Base-by-base conservation (phyloP, 2,113 vertebrate species). In the Psettodes erumei region DNA sequence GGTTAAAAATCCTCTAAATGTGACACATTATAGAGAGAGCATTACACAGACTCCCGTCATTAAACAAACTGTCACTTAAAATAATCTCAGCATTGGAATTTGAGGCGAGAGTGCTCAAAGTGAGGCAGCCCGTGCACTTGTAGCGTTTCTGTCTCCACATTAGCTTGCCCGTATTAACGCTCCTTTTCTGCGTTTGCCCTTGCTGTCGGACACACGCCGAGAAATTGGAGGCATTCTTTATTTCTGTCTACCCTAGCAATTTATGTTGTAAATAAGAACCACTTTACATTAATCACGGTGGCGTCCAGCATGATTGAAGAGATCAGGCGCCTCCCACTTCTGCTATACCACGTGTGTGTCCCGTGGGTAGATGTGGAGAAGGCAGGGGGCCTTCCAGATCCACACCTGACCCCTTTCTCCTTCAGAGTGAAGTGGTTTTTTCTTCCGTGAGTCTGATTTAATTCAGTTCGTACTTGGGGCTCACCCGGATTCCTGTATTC, bases 381-480 rank as follows among this genome's bases (percentile, higher is more conserved):
- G 62, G 42, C 45, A 10, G 8, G 65, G 48, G 8, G 18, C 64
- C 71, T 11, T 58, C 5, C 67, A 60, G 40, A 69, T 75, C 19
- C 37, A 50, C 74, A 54, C 47, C 65, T 73, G 83, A 82, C 72
- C 68, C 47, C 59, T 71, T 79, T 86, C 78, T 81, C 82, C 73
- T 89, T 86, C 65, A 86, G 72, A 79, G 61, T 71, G 43, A 72
- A 88, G 76, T 78, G 53, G 51, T 77, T 89, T 73, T 71, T 56
- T 78, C 63, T 73, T 76, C 54, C 62, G 30, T 48, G 67, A 71
- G 8, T 76, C 76, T 61, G 42, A 66, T 86, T 54, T 83, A 85
- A 85, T 89, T 71, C 79, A 62, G 87, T 59, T 79, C 66, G 64
- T 70, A 83, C 79, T 79, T 63, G 35, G 58, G 71, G 65, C 27